phyloP scores from a whole-genome alignment of 2,888 invertebrate genomes.

The Lepidochitona cinerea region DNA sequence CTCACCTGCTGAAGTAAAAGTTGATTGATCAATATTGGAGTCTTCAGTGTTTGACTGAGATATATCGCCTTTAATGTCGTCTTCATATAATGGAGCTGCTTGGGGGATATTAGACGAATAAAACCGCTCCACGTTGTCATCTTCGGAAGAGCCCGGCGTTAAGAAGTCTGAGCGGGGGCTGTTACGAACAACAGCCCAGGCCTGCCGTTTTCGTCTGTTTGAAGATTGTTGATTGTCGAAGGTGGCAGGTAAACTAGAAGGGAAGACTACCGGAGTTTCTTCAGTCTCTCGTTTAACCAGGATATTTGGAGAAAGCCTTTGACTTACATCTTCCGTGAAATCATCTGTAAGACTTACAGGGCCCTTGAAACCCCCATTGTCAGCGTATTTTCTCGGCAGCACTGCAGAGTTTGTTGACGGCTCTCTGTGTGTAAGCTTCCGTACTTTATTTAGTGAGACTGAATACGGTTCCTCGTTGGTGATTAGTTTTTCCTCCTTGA shows the following conservation, averaged over 20 bases:
- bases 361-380: not conserved
- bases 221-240: not conserved
- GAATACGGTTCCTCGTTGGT: not conserved
- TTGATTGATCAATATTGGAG: too few relatives aligned
- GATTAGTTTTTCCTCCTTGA: not conserved
- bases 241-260: not conserved
- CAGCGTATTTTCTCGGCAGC: not conserved
- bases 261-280: not conserved
- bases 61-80: too few relatives aligned
- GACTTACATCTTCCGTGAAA: not conserved
- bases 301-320: not conserved
- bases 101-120: too few relatives aligned
- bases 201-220: not conserved
- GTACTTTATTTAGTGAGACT: not conserved
- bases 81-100: too few relatives aligned
- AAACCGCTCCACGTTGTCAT: not conserved
- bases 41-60: too few relatives aligned
- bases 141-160: not conserved
- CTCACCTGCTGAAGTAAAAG: too few relatives aligned
- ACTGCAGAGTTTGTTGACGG: not conserved
- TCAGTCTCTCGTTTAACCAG: not conserved
- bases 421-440: not conserved
- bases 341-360: not conserved
- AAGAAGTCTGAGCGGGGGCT: not conserved
- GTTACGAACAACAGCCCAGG: not conserved